Conservation (phyloP, 2,113 vertebrate genomes). For the Piprites chloris region DNA sequence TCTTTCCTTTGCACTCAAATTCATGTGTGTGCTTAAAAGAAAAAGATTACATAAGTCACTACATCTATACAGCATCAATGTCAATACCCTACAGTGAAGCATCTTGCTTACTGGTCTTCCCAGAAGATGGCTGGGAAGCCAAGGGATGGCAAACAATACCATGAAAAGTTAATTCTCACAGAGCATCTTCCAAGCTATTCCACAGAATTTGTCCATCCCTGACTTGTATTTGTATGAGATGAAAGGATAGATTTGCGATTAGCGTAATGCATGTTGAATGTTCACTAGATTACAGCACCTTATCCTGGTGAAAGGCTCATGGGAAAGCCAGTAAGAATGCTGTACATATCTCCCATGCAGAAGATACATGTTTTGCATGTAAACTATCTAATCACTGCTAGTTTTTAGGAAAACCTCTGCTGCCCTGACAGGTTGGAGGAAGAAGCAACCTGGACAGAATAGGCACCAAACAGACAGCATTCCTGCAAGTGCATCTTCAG, state of each 20-base stretch:
- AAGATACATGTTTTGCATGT: background rate
- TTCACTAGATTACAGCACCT: background rate
- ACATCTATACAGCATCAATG: background rate
- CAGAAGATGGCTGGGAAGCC: background rate
- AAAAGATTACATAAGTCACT: background rate
- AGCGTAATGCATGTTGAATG: background rate
- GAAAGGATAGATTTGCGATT: background rate
- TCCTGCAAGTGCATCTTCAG: background rate
- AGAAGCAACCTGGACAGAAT: background rate
- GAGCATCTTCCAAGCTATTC: background rate
- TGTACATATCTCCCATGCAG: accelerated
- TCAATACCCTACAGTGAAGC: background rate
- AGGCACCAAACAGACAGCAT: background rate
- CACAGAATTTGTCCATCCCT: background rate
- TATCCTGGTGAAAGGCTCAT: background rate
- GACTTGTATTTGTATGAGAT: background rate
- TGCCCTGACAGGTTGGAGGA: background rate
- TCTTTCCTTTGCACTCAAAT: background rate
- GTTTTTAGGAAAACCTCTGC: background rate
- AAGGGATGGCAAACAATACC: background rate
- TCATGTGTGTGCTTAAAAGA: background rate
- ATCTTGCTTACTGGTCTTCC: background rate
- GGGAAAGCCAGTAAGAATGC: background rate
- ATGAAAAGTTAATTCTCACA: background rate
- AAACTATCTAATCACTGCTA: background rate